Evolutionary conservation across 2,797 vertebrate species (phyloP).

Genomic region (Rhinophrynus dorsalis): DNA sequence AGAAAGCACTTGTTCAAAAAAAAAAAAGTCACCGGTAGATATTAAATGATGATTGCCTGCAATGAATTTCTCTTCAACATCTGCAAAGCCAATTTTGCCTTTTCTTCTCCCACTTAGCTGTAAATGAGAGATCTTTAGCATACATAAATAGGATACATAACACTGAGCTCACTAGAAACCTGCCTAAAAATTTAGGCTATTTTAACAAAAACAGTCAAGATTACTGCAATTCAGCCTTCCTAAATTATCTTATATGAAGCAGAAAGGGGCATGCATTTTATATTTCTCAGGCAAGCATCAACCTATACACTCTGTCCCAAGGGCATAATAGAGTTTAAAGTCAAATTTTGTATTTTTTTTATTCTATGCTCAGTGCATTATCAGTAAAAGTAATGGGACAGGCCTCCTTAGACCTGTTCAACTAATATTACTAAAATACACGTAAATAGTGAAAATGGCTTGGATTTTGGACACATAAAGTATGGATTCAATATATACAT

Average conservation of each 20-base stretch:
- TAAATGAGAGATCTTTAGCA: slow-evolving; percentile 75
- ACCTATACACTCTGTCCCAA: slow-evolving; percentile 13
- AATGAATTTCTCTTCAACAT: slow-evolving; percentile 74
- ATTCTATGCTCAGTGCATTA: too few relatives aligned
- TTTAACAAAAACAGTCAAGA: slow-evolving; percentile 63
- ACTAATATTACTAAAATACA: too few relatives aligned
- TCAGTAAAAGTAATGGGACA: too few relatives aligned
- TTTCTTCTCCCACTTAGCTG: slow-evolving; percentile 73
- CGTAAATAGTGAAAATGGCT: too few relatives aligned
- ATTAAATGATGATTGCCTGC: slow-evolving; percentile 75
- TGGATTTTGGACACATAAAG: too few relatives aligned
- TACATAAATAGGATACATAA: slow-evolving; percentile 73
- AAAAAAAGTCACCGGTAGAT: slow-evolving; percentile 67
- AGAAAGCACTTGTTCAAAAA: slow-evolving; percentile 68
- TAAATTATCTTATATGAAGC: slow-evolving; percentile 45
- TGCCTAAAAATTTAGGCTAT: slow-evolving; percentile 60
- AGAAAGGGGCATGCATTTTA: background rate
- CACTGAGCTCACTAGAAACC: slow-evolving; percentile 63
- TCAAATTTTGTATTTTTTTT: slow-evolving; percentile 4
- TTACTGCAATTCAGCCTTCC: slow-evolving; percentile 41
- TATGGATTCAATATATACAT: too few relatives aligned
- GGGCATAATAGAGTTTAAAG: slow-evolving; percentile 14
- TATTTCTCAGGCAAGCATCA: background rate
- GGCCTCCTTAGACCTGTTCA: too few relatives aligned
- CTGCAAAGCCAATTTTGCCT: slow-evolving; percentile 76